Evolutionary conservation across 2,888 invertebrate genomes (phyloP), one percentile per base, ranked within the genome.

Genomic region (Coenonympha glycerion): DNA sequence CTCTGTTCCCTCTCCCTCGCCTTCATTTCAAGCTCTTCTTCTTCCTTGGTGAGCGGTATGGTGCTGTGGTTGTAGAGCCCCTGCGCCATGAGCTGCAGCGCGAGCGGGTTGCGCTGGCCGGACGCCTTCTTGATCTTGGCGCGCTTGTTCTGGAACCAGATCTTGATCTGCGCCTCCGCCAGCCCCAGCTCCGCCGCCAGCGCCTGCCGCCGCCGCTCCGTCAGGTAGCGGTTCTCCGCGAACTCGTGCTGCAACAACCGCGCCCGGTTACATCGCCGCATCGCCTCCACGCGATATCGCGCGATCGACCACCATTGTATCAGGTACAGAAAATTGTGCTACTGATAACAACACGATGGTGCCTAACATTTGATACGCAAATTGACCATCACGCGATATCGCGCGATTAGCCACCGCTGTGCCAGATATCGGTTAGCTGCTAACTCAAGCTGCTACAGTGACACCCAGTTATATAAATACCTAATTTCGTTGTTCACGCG

Each of bases 131-230:
- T 98, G 77, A 97, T 93, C 87, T 98, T 97, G 57, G 98, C 98
- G 13, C 98, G 89, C 76, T 98, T 97, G 87, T 98, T 97, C 88
- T 98, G 96, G 87, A 97, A 96, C 97, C 96, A 97, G 76, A 97
- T 97, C 88, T 97, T 97, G 75, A 96, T 98, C 86, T 98, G 98
- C 0, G 97, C 96, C 79, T 99, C 98, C 65, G 98, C 97, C 55
- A 98, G 89, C 0, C 95, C 95, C 51, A 98, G 88, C 68, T 97
- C 97, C 3, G 92, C 90, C 11, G 97, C 97, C 56, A 98, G 87
- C 59, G 95, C 93, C 75, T 96, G 96, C 37, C 98, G 90, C 60
- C 97, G 88, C 52, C 95, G 90, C 76, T 98, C 98, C 1, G 97
- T 98, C 65, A 98, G 89, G 87, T 98, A 95, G 64, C 95, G 92